Conservation (phyloP, 1,140 invertebrate species). For the Sweltsa coloradensis region DNA sequence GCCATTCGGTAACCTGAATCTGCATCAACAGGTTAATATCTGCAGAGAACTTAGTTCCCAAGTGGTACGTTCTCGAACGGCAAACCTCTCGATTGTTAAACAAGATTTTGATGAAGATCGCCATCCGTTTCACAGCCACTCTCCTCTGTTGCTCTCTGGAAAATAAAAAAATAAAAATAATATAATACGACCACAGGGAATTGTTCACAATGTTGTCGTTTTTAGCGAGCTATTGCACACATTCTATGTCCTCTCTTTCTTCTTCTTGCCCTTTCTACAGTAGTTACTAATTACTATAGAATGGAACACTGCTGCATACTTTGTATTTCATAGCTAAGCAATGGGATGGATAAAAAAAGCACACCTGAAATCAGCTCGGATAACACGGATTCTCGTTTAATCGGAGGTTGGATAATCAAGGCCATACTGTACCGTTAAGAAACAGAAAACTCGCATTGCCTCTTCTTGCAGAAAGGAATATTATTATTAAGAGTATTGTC, state of each 20-base stretch:
- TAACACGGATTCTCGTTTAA: no score
- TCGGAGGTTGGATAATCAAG: no score
- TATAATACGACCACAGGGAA: background rate
- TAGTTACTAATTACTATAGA: background rate
- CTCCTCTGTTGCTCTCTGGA: slow-evolving; percentile 32
- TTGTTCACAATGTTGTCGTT: background rate
- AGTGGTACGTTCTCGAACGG: slow-evolving; percentile 26
- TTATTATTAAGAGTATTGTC: no score
- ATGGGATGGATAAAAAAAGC: no score
- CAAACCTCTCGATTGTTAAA: slow-evolving; percentile 40
- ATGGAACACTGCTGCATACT: no score
- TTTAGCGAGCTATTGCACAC: background rate
- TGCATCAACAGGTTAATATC: slow-evolving; percentile 36
- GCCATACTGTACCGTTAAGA: no score
- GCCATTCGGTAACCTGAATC: slow-evolving; percentile 36
- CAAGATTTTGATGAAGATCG: slow-evolving; percentile 34
- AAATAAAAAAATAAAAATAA: slow-evolving; percentile 12
- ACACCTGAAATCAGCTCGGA: no score
- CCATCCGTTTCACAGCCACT: slow-evolving; percentile 30
- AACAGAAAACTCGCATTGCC: no score
- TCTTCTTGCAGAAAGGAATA: no score
- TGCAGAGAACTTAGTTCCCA: slow-evolving; percentile 27
- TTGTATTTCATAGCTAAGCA: no score
- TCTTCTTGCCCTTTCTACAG: background rate
- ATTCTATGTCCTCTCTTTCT: background rate